A percentile compares a stretch with the other conserved stretches of the same genome.
Evolutionary conservation across 2,113 vertebrate species (phyloP).

Genomic region (Cygnus atratus): DNA sequence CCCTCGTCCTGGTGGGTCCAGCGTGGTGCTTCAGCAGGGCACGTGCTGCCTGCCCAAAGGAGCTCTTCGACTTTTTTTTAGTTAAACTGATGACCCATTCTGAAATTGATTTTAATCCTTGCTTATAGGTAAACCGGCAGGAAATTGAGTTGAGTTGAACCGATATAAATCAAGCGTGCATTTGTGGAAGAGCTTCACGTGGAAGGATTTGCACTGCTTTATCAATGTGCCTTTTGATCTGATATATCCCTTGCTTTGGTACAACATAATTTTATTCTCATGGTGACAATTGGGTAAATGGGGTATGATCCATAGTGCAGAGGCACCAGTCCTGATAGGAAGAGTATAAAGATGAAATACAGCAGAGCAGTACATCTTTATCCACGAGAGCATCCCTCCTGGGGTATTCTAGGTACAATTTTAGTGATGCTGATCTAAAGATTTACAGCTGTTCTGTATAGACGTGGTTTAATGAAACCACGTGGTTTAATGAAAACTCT

Average conservation of each 20-base stretch:
- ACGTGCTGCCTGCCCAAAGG: neutral
- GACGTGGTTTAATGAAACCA: neutral
- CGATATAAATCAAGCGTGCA: neutral
- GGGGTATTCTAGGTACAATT: neutral
- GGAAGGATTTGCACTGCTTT: neutral
- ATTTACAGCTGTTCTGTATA: neutral
- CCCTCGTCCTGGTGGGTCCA: neutral
- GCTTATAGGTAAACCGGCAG: neutral
- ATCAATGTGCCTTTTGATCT: neutral
- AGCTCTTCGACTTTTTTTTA: neutral
- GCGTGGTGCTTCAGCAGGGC: neutral
- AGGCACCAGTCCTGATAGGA: neutral
- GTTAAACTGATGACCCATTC: neutral
- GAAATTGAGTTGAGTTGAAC: neutral
- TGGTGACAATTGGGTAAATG: neutral
- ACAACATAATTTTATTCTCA: neutral
- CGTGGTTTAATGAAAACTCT: neutral
- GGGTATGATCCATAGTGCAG: fast-evolving
- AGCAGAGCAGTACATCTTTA: neutral
- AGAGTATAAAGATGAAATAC: neutral
- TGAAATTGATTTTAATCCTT: neutral
- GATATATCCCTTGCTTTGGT: neutral
- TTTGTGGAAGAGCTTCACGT: neutral
- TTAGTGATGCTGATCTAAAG: neutral
- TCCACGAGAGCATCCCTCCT: neutral